Percentiles rank a stretch among this genome's conserved stretches.
Conservation (phyloP, 1,140 invertebrate genomes). For the Calycopis cecrops region DNA sequence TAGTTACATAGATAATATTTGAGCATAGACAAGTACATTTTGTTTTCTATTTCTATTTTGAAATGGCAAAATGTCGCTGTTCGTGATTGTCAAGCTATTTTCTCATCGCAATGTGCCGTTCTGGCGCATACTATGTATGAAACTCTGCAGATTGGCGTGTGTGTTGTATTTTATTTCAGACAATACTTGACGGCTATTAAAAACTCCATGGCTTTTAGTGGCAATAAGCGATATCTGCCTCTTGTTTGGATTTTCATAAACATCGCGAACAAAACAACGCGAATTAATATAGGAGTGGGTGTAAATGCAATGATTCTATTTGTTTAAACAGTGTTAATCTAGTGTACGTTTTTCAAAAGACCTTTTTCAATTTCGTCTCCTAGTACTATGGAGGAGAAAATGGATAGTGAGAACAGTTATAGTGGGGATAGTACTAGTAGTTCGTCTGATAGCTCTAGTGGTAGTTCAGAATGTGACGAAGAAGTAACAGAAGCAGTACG, state of each 20-base stretch:
- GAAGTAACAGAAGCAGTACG: slow-evolving; percentile 74
- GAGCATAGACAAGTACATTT: slow-evolving; percentile 53
- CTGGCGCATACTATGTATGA: slow-evolving; percentile 73
- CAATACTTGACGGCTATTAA: slow-evolving; percentile 67
- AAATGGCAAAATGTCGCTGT: slow-evolving; percentile 70
- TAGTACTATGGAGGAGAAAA: slow-evolving; percentile 51
- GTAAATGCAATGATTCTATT: slow-evolving; percentile 35
- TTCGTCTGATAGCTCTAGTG: slow-evolving; percentile 57
- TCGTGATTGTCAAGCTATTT: slow-evolving; percentile 73
- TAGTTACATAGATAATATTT: too few relatives aligned
- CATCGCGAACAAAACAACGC: slow-evolving; percentile 59
- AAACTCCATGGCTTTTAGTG: slow-evolving; percentile 57
- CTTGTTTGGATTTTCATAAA: slow-evolving; percentile 62
- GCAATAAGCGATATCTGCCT: slow-evolving; percentile 39
- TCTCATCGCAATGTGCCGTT: slow-evolving; percentile 73
- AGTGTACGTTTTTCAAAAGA: slow-evolving; percentile 20
- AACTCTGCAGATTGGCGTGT: slow-evolving; percentile 64
- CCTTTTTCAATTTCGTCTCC: slow-evolving; percentile 19
- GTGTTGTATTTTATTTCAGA: slow-evolving; percentile 73
- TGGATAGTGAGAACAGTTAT: slow-evolving; percentile 65
- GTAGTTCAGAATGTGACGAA: slow-evolving; percentile 69
- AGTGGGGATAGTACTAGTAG: slow-evolving; percentile 54
- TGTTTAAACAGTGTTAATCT: slow-evolving; percentile 25
- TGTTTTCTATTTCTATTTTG: slow-evolving; percentile 62
- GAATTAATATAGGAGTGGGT: slow-evolving; percentile 51